Base-by-base conservation (phyloP, 2,797 vertebrate genomes). In the Schizothorax lantsangensis region DNA sequence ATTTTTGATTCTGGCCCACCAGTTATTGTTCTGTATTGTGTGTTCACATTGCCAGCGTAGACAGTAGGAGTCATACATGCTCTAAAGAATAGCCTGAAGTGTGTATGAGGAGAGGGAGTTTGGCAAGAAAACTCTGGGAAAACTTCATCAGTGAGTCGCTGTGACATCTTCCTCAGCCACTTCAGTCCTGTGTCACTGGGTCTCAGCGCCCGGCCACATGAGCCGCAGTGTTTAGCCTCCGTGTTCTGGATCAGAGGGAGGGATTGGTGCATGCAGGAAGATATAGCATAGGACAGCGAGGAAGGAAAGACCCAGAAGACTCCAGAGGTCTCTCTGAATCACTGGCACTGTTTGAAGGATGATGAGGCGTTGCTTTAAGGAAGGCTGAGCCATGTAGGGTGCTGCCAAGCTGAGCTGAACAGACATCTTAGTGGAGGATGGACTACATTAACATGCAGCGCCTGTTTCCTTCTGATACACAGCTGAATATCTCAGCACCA, bases 321-420 rank as follows among this genome's bases (percentile, higher is more conserved):
- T 52, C 33, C 33, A 72, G 71, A 84, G 87, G 72, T 87, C 88
- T 88, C 77, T 57, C 47, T 87, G 87, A 86, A 82, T 91, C 84
- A 90, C 73, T 81, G 73, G 62, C 30, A n/a, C 68, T 84, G 79
- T 81, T 81, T 87, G 82, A 87, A 79, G 72, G 66, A 69, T 82
- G 83, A 85, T 80, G 73, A 71, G 81, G 77, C 78, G 1, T 83
- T 66, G 71, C 77, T 88, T 62, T 84, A 43, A 81, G 83, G 77
- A 83, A 83, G 45, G 71, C 64, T 59, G 87, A 85, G 83, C 69
- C 68, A 30, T 23, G 59, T 36, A 75, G 69, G 33, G 64, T 69
- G 64, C 12, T 62, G 40, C 64, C 26, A 36, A 78, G 33, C 84
- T 88, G 88, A 85, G 74, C 83, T 79, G 26, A 80, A 69, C 72